phyloP scores from a whole-genome alignment of 1,140 invertebrate genomes.

The Ganaspis sp. region DNA sequence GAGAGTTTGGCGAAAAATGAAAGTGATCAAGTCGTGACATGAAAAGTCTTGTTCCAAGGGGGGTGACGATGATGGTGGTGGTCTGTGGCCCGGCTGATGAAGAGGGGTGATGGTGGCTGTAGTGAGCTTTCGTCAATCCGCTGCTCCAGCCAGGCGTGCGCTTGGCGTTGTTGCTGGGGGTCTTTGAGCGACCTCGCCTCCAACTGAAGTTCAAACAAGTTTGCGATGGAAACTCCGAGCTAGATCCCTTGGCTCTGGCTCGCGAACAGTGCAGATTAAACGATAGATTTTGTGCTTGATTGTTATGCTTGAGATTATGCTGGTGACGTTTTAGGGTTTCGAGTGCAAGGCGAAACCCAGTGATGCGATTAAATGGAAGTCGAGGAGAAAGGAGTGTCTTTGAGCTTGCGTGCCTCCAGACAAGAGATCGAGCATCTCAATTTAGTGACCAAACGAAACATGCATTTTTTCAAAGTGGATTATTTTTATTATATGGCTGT shows the following conservation, averaged over 20 bases:
- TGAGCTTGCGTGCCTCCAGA: conserved; percentile 25
- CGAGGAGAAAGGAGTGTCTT: conserved; percentile 24
- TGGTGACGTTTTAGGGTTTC: neutral
- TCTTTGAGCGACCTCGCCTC: conserved; percentile 21
- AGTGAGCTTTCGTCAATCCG: neutral
- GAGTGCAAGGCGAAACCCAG: neutral
- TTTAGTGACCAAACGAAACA: neutral
- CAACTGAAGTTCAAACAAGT: neutral
- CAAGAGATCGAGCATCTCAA: conserved; percentile 24
- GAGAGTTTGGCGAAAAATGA: neutral
- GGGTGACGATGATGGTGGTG: neutral
- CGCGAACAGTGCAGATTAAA: neutral
- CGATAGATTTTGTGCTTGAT: neutral
- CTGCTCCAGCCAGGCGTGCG: conserved; percentile 1
- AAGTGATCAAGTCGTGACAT: conserved; percentile 12
- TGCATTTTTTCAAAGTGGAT: neutral
- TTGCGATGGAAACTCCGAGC: neutral
- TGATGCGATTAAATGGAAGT: conserved; percentile 22
- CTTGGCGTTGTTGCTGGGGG: conserved; percentile 24
- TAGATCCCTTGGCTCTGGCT: neutral
- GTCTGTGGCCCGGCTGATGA: neutral
- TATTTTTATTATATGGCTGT: conserved; percentile 21
- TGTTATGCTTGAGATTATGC: neutral
- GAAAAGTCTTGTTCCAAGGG: neutral
- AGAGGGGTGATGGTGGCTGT: neutral